Evolutionary conservation across 2,888 invertebrate species (phyloP).

Genomic region (Corbicula japonica): DNA sequence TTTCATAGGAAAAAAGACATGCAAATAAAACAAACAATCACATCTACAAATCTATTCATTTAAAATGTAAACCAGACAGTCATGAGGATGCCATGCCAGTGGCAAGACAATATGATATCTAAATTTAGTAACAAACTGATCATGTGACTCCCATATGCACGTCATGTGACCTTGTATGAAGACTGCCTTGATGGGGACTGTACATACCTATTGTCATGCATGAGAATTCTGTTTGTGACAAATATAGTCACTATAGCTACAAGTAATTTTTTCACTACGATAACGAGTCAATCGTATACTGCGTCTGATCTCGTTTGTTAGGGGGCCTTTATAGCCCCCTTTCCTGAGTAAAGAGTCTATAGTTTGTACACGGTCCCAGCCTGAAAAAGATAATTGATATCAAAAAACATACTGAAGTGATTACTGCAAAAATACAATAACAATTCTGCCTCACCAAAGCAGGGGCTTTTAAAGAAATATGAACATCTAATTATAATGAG

Average conservation of each 20-base stretch:
- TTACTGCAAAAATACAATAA: too few relatives aligned
- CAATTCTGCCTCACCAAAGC: too few relatives aligned
- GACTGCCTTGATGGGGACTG: conserved; percentile 71
- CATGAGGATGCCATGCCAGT: too few relatives aligned
- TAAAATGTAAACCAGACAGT: too few relatives aligned
- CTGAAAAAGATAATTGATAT: conserved; percentile 88
- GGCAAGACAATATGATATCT: too few relatives aligned
- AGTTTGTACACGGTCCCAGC: conserved; percentile 99
- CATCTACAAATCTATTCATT: too few relatives aligned
- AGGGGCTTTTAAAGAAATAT: too few relatives aligned
- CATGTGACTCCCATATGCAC: conserved; percentile 54
- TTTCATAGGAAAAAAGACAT: too few relatives aligned
- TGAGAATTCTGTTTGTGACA: conserved; percentile 82
- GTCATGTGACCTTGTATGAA: conserved; percentile 43
- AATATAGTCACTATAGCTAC: conserved; percentile 85
- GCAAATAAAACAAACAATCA: too few relatives aligned
- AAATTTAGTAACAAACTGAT: conserved; percentile 26
- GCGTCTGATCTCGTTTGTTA: conserved; percentile 89
- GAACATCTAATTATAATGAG: too few relatives aligned
- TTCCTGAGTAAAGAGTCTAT: conserved; percentile 98
- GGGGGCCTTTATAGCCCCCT: conserved; percentile 95
- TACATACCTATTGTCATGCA: conserved; percentile 80
- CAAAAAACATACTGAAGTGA: too few relatives aligned
- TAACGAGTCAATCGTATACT: conserved; percentile 98
- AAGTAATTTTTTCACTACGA: conserved; percentile 96